Percentiles rank a stretch among this genome's conserved stretches.
Evolutionary conservation across 2,888 invertebrate genomes (phyloP).

Genomic region (Smittia aterrima): DNA sequence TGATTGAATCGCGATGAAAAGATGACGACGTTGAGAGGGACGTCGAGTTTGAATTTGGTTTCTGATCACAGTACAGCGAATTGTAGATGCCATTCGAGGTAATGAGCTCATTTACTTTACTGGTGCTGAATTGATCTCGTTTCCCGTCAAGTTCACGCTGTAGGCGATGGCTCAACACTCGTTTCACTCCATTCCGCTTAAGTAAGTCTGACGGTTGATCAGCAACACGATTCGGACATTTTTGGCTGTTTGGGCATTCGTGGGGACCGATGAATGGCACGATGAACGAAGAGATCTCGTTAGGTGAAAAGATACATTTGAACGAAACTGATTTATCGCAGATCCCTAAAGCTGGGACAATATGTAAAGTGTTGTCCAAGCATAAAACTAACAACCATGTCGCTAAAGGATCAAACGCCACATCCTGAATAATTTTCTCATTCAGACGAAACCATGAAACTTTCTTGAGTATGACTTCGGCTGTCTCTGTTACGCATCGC

Average conservation of each 20-base stretch:
- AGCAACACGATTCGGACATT: slow-evolving; percentile 51
- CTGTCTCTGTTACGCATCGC: slow-evolving; percentile 50
- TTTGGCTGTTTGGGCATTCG: slow-evolving; percentile 53
- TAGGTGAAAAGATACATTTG: slow-evolving; percentile 49
- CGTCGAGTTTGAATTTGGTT: slow-evolving; percentile 42
- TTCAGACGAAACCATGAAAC: slow-evolving; percentile 52
- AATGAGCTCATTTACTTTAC: slow-evolving; percentile 41
- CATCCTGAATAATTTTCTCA: slow-evolving; percentile 57
- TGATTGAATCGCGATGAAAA: slow-evolving; percentile 29
- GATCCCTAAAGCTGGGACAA: slow-evolving; percentile 51
- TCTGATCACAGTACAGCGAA: slow-evolving; percentile 38
- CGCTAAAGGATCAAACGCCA: slow-evolving; percentile 52
- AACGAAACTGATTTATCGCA: slow-evolving; percentile 48
- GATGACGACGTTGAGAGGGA: slow-evolving; percentile 46
- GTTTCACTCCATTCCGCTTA: not conserved
- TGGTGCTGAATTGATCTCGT: slow-evolving; percentile 28
- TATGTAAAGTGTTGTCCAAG: slow-evolving; percentile 54
- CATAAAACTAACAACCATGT: slow-evolving; percentile 52
- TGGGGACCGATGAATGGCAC: slow-evolving; percentile 55
- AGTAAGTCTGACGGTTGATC: not conserved
- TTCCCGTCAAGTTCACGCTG: slow-evolving; percentile 10
- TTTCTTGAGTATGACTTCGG: slow-evolving; percentile 51
- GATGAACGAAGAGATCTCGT: slow-evolving; percentile 53
- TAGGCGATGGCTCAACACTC: not conserved
- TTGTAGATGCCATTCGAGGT: slow-evolving; percentile 28